phyloP scores from a whole-genome alignment of 2,113 vertebrate species.

The Oxygymnocypris stewartii region DNA sequence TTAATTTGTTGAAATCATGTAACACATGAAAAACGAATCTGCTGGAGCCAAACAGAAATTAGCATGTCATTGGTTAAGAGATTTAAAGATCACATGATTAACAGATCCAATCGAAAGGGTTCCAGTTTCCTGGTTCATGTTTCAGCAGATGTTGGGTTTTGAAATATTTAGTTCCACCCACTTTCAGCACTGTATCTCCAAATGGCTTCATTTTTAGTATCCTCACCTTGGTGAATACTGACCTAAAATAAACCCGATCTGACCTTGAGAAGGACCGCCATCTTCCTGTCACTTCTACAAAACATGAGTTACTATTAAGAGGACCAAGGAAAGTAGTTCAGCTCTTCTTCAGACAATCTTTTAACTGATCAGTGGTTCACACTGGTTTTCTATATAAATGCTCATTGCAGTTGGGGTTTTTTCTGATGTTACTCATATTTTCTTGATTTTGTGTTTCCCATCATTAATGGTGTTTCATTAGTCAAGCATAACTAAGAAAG shows the following conservation, averaged over 20 bases:
- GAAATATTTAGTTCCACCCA: constrained; percentile 27
- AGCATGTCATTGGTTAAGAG: constrained; percentile 16
- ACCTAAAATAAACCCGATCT: constrained; percentile 43
- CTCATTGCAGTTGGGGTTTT: background rate
- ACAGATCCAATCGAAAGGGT: background rate
- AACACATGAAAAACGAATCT: background rate
- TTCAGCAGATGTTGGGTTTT: background rate
- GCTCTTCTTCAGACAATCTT: background rate
- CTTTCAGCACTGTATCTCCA: constrained; percentile 10
- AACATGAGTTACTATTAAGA: constrained; percentile 10
- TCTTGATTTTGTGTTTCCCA: too few relatives aligned
- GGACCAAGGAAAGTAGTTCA: constrained; percentile 24
- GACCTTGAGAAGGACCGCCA: constrained; percentile 40
- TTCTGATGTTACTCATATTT: background rate
- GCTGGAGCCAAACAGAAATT: background rate
- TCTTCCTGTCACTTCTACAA: constrained; percentile 29
- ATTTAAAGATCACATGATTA: background rate
- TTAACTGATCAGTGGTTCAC: background rate
- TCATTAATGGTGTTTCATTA: background rate
- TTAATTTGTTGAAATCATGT: constrained; percentile 1
- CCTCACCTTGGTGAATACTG: constrained; percentile 42
- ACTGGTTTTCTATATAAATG: background rate
- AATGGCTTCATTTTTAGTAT: constrained; percentile 30
- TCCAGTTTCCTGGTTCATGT: background rate
- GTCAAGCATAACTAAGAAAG: background rate